Base-by-base conservation (phyloP, 2,113 vertebrate species). In the Brachyhypopomus occidentalis region DNA sequence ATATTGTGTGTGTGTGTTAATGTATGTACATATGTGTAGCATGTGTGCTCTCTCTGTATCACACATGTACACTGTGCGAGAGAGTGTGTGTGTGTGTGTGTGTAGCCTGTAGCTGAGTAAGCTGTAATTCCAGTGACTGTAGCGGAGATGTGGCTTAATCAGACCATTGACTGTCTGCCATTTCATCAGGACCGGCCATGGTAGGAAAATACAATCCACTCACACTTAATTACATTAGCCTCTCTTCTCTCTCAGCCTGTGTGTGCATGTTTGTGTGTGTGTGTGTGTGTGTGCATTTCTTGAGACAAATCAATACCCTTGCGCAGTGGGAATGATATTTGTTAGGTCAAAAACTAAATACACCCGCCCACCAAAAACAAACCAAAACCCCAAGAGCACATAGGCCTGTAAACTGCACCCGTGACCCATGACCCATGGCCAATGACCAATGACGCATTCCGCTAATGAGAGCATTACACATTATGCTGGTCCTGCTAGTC, bases 131-230 rank as follows among this genome's bases (percentile, higher is more conserved):
- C 89, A 34, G 41, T 45, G 41, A 93, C 93, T 92, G 91, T 93
- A 89, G 90, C 91, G 92, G 93, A 94, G 90, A 93, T 87, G 89
- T 92, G 93, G 94, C 93, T 94, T 94, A 95, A 95, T 95, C 93
- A 93, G 92, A 89, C 92, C 93, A 94, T 92, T 94, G 92, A 95
- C 92, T 94, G 91, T 92, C 93, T 93, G 93, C 94, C 93, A 93
- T 91, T 92, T 92, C 94, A 95, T 92, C 93, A 92, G 30, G 36
- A 91, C 89, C 92, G 94, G 9, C 12, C 45, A 52, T 52, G 12
- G 45, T 52, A 52, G 45, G 94, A 94, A 94, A 95, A 95, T 95
- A 94, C 93, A 94, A 95, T 95, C 94, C 91, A 90, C 87, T 91
- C 25, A 82, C 89, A 90, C 87, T 92, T 95, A 95, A 96, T 93